A percentile compares a stretch with the other conserved stretches of the same genome.
These are phyloP conservation scores for Brevipalpus yothersi DNA, from an alignment of 1,140 invertebrate species.

Conservation along the genomic window DNA sequence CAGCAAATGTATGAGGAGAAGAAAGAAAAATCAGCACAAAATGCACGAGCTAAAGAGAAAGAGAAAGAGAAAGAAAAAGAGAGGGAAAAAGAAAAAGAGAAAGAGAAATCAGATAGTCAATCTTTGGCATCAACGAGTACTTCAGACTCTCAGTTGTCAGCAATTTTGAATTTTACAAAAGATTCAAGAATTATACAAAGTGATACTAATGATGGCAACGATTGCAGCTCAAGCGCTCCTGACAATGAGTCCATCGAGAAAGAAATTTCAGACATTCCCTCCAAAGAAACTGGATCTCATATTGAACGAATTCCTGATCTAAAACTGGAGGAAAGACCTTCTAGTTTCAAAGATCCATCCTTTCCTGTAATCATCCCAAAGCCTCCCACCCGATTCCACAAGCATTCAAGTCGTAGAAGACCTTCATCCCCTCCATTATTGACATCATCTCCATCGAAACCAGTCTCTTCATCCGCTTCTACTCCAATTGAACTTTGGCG, in stretches of 20 bases:
- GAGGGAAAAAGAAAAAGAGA: no score
- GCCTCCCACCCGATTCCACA: no score
- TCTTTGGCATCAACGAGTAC: no score
- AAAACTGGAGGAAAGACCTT: no score
- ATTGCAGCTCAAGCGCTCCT: neutral
- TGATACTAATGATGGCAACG: neutral
- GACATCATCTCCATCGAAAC: conserved; percentile 28
- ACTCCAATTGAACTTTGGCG: neutral
- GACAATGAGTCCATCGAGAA: neutral
- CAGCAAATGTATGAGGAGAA: neutral
- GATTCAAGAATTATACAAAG: neutral
- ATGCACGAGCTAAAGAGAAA: neutral
- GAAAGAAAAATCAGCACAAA: neutral
- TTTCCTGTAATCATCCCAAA: no score
- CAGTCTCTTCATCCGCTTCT: conserved; percentile 21
- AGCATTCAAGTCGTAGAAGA: neutral
- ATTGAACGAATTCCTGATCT: no score
- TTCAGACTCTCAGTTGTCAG: neutral
- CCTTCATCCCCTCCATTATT: neutral
- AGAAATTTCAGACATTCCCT: neutral
- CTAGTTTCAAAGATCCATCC: no score
- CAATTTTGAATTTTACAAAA: neutral
- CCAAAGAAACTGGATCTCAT: no score
- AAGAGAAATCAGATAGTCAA: no score
- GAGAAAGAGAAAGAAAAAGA: neutral